A percentile compares a stretch with the other conserved stretches of the same genome.
Evolutionary conservation across 2,888 invertebrate species (phyloP).

Genomic region (Barypeithes pellucidus): DNA sequence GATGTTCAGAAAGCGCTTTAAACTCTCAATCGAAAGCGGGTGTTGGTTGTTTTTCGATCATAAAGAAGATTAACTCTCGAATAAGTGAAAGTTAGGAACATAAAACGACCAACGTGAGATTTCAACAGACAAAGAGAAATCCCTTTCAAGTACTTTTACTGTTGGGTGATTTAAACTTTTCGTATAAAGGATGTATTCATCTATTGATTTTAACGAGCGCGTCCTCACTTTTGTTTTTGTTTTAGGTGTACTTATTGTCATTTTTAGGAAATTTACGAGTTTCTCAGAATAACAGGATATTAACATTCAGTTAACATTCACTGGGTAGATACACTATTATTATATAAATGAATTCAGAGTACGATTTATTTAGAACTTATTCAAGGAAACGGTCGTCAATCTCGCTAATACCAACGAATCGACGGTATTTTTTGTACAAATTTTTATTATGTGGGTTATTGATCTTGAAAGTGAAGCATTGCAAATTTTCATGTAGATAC

Average conservation of each 20-base stretch:
- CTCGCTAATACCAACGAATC: too few relatives aligned
- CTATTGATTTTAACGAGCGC: conserved; percentile 16
- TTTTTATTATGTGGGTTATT: too few relatives aligned
- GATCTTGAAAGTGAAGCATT: too few relatives aligned
- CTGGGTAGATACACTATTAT: too few relatives aligned
- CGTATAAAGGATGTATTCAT: conserved; percentile 9
- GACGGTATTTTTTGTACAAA: too few relatives aligned
- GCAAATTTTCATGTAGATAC: too few relatives aligned
- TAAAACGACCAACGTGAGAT: conserved; percentile 32
- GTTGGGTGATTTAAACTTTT: conserved; percentile 18
- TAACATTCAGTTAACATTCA: too few relatives aligned
- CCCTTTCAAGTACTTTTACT: conserved; percentile 23
- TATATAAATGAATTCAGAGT: too few relatives aligned
- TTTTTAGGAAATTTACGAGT: too few relatives aligned
- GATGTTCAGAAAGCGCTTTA: conserved; percentile 6
- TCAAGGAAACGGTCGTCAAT: too few relatives aligned
- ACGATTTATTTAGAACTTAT: too few relatives aligned
- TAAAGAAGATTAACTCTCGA: conserved; percentile 35
- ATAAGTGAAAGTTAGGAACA: conserved; percentile 38
- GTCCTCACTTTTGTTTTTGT: background rate
- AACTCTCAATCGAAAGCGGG: conserved; percentile 23
- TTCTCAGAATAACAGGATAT: too few relatives aligned
- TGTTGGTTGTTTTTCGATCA: conserved; percentile 24
- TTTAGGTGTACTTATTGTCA: background rate
- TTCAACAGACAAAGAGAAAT: conserved; percentile 26